Percentiles rank a stretch among this genome's conserved stretches.
Conservation (phyloP, 2,113 vertebrate species). For the Sterrhoptilus dennistouni region DNA sequence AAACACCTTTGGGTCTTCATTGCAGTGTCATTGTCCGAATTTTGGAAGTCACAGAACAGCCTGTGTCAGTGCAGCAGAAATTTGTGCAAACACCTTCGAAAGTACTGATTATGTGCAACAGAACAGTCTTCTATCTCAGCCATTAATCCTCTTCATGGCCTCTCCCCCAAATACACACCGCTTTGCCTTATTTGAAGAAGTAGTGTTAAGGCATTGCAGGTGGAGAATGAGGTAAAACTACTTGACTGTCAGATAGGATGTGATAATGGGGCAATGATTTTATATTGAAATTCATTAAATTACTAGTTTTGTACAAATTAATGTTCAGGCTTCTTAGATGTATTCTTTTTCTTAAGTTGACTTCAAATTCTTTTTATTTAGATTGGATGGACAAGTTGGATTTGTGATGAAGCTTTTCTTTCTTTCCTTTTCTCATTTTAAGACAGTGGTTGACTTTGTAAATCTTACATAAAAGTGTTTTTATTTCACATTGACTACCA, state of each 20-base stretch:
- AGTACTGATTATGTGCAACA: not conserved
- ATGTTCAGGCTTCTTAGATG: not conserved
- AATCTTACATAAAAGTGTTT: not conserved
- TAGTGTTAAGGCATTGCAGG: not conserved
- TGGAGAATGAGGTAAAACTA: not conserved
- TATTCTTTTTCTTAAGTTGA: not conserved
- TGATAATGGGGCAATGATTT: not conserved
- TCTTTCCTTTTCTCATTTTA: not conserved
- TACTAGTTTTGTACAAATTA: not conserved
- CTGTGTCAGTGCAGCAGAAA: accelerated
- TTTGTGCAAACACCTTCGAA: not conserved
- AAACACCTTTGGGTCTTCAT: not conserved
- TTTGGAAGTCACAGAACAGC: not conserved
- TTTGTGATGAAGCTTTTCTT: not conserved
- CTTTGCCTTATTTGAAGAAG: not conserved
- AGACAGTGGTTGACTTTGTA: not conserved
- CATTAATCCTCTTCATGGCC: accelerated
- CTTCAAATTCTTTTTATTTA: not conserved
- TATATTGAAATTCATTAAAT: not conserved
- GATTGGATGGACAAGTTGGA: not conserved
- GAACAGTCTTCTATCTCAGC: not conserved
- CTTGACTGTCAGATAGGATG: not conserved
- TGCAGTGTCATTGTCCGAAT: not conserved
- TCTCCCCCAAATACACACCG: not conserved
- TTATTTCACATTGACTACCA: not conserved